A percentile compares a stretch with the other conserved stretches of the same genome.
Evolutionary conservation across 1,140 invertebrate species (phyloP).

Genomic region (Dufourea novaeangliae): DNA sequence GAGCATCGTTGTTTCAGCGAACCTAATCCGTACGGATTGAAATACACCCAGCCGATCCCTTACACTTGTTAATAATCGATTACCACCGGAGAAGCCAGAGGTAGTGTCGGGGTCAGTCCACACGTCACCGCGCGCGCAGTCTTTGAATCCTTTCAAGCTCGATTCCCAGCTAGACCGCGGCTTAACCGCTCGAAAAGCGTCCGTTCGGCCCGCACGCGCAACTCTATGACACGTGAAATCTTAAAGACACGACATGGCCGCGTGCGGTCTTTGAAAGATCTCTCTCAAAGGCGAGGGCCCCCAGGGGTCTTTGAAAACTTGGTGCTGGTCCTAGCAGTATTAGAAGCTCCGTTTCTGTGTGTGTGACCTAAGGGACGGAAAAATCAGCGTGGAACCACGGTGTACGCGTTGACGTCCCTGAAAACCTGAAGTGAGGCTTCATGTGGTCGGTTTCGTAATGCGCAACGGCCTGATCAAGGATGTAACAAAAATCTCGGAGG

Average conservation of each 20-base stretch:
- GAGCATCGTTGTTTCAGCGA: too few relatives aligned
- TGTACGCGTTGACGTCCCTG: background rate
- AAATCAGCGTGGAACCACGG: background rate
- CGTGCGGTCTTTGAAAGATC: background rate
- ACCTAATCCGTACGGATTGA: too few relatives aligned
- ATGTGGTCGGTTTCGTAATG: background rate
- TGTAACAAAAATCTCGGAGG: too few relatives aligned
- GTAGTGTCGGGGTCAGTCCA: background rate
- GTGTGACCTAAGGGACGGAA: background rate
- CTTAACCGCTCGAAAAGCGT: background rate
- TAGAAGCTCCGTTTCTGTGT: background rate
- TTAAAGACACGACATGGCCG: background rate
- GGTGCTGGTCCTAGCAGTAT: background rate
- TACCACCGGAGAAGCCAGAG: too few relatives aligned
- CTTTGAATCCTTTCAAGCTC: too few relatives aligned
- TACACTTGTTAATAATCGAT: too few relatives aligned
- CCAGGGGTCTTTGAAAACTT: background rate
- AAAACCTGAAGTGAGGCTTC: too few relatives aligned
- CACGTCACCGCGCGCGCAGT: too few relatives aligned
- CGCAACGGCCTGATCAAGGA: too few relatives aligned
- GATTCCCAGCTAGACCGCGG: background rate
- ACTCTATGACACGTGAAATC: background rate
- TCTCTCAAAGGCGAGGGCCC: background rate
- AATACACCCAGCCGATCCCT: too few relatives aligned
- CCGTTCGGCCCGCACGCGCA: background rate